Evolutionary conservation across 2,888 invertebrate species (phyloP).

Genomic region (Lumbricus terrestris): DNA sequence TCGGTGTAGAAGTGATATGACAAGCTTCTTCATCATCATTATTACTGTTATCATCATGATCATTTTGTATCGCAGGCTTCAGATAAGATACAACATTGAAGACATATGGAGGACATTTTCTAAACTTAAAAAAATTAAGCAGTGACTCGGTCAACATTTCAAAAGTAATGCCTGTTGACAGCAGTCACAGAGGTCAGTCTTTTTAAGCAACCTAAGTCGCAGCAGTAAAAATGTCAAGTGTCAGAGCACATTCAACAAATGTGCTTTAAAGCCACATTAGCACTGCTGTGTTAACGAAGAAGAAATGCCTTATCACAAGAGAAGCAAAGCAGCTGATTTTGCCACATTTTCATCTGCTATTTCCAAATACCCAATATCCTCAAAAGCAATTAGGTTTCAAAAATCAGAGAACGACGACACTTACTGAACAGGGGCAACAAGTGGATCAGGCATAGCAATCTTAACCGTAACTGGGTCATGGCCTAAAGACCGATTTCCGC

Average conservation of each 20-base stretch:
- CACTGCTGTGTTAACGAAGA: neutral
- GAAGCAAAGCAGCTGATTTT: neutral
- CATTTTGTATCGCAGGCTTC: neutral
- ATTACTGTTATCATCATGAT: neutral
- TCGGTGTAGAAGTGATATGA: too few species aligned
- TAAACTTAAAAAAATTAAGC: neutral
- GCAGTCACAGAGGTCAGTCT: constrained; percentile 3
- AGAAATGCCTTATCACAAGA: neutral
- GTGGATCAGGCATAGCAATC: neutral
- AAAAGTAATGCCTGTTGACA: neutral
- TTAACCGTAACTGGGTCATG: neutral
- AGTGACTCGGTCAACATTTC: neutral
- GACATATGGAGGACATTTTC: neutral
- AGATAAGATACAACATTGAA: neutral
- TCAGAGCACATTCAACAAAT: neutral
- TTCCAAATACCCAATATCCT: neutral
- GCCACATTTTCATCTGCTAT: neutral
- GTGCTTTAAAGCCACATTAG: neutral
- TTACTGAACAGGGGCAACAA: neutral
- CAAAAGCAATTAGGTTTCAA: neutral
- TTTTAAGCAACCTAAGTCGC: too few species aligned
- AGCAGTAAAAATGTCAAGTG: neutral
- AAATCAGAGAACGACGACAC: neutral
- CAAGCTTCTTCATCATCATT: too few species aligned
- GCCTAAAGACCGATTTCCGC: neutral